A percentile compares a stretch with the other conserved stretches of the same genome.
phyloP scores from a whole-genome alignment of 2,113 vertebrate species.

The Tichodroma muraria region DNA sequence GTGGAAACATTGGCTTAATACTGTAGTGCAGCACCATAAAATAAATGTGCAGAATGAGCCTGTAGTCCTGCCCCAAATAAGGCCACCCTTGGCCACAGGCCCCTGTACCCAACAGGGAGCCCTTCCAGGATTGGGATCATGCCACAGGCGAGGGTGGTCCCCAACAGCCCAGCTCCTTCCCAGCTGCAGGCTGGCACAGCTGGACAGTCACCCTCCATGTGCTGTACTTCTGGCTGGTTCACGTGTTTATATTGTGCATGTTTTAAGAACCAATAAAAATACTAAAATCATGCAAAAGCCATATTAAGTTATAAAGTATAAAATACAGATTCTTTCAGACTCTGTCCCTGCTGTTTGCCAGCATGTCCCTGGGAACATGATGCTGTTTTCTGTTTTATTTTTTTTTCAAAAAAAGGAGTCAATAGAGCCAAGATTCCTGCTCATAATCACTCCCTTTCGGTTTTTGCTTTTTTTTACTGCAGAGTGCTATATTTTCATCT shows the following conservation, averaged over 20 bases:
- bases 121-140: neutral
- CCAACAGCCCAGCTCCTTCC: neutral
- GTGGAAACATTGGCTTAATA: slow-evolving; percentile 44
- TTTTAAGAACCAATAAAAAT: slow-evolving; percentile 22
- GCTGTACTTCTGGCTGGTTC: neutral
- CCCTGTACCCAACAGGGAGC: neutral
- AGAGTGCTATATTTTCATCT: slow-evolving; percentile 1
- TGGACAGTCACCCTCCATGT: neutral
- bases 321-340: slow-evolving; percentile 23
- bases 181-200: neutral
- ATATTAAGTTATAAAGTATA: slow-evolving; percentile 34
- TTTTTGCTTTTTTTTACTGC: neutral
- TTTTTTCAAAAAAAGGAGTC: too few relatives aligned
- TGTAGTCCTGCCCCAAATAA: neutral
- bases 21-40: neutral
- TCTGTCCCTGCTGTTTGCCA: slow-evolving; percentile 17
- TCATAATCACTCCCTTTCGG: slow-evolving; percentile 26
- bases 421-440: slow-evolving; percentile 44
- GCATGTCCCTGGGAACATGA: slow-evolving; percentile 32
- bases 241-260: neutral
- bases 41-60: neutral
- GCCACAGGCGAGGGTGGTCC: neutral
- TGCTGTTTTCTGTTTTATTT: neutral
- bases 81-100: neutral
- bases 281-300: slow-evolving; percentile 6